Conservation (phyloP, 2,797 vertebrate species). For the Spea hammondii region DNA sequence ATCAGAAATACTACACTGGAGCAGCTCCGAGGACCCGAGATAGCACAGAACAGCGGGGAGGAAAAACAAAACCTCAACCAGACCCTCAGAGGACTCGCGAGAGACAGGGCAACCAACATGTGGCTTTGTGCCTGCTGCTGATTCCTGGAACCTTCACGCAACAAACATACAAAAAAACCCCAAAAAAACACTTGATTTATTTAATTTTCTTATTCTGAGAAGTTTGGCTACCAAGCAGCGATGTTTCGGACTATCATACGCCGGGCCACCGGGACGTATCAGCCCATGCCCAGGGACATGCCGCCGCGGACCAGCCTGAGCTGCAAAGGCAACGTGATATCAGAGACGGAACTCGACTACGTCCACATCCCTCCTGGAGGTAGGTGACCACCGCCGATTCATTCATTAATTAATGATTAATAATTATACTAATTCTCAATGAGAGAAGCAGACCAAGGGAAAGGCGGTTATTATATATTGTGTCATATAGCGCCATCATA, state of each 20-base stretch:
- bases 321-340: conserved; percentile 84
- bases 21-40: conserved; percentile 51
- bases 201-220: neutral
- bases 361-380: conserved; percentile 84
- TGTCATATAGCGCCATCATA: no score
- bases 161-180: neutral
- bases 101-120: neutral
- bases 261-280: conserved; percentile 59
- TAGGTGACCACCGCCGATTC: conserved; percentile 67
- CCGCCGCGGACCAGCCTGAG: conserved; percentile 73
- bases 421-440: no score
- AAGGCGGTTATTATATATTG: no score
- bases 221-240: neutral
- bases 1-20: conserved; percentile 58
- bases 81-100: neutral
- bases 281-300: conserved; percentile 62
- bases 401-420: neutral
- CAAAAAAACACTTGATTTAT: no score
- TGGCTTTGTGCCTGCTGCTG: neutral
- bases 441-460: no score
- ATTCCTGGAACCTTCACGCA: neutral
- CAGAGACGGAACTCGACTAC: conserved; percentile 81
- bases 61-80: conserved; percentile 19
- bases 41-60: conserved; percentile 46
- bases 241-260: conserved; percentile 72